Evolutionary conservation across 2,888 invertebrate species (phyloP), one percentile per base, ranked within the genome.

Genomic region (Macaria liturata): DNA sequence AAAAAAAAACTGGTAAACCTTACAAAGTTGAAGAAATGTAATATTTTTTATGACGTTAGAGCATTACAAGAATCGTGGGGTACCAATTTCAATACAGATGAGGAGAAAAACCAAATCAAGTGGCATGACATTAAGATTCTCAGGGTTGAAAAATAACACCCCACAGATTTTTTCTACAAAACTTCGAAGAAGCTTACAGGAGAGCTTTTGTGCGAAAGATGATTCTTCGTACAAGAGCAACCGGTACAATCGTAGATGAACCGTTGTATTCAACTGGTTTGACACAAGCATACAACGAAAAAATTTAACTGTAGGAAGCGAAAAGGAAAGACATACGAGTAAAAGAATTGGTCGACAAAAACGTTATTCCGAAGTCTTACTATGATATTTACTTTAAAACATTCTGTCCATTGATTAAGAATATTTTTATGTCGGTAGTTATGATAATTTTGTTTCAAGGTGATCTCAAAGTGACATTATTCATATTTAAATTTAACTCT

Each of bases 1-100:
- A 72, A 68, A 64, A 39, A 3, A 76, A 75, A 57, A 61, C 65
- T 53, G 70, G 68, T 46, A 53, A 7, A 43, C 59, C 69, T 5
- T 70, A 64, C 46, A 59, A 52, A 42, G 70, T 74, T 0, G 9
- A 55, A 39, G 72, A 74, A 61, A 59, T 73, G 59, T 62, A 61
- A 66, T 40, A 50, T 57, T 32, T 75, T 74, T 66, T 63, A 59
- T 45, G 67, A 74, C 47, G n/a, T 72, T 7, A 47, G 34, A 47
- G 32, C 9, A 4, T 34, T 47, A 34, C 46, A 47, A 47, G 46
- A 47, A 47, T 3, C 32, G 4, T 47, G 32, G 8, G 46, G 46
- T 9, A 47, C 34, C 4, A 47, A 47, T 47, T 47, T 47, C 9
- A 47, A 34, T 47, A 32, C 9, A n/a, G 46, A 47, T 34, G 46